Conservation (phyloP, 2,888 invertebrate genomes). For the Noctua fimbriata region DNA sequence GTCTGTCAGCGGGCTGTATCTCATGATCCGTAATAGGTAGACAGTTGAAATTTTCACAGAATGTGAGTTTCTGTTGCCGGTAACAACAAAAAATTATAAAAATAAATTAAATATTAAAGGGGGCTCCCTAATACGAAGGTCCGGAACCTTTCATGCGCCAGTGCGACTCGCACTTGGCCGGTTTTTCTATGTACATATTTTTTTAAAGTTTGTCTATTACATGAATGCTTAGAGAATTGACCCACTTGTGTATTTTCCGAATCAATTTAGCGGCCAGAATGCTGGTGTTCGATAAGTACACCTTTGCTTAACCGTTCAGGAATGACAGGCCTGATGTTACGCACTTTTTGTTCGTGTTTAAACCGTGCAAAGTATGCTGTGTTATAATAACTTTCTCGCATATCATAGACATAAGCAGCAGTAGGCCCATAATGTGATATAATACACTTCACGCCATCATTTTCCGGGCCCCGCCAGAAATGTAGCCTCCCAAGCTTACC, state of each 20-base stretch:
- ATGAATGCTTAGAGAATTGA: not conserved
- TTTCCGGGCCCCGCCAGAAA: not conserved
- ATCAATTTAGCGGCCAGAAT: not conserved
- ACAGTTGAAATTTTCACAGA: no score
- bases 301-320: not conserved
- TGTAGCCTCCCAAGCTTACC: not conserved
- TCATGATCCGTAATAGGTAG: no score
- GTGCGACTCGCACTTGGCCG: no score
- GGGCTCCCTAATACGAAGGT: no score
- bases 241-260: not conserved
- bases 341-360: not conserved
- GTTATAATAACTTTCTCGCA: constrained; percentile 10
- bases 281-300: not conserved
- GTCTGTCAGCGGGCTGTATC: no score
- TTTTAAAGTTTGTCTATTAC: not conserved
- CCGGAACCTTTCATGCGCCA: no score
- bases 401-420: not conserved
- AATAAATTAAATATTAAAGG: no score
- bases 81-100: no score
- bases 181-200: not conserved
- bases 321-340: not conserved
- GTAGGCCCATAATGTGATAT: constrained; percentile 11
- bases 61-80: no score
- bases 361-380: constrained; percentile 5
- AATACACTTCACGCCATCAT: not conserved